Conservation (phyloP, 1,140 invertebrate species). For the Pararge aegeria region DNA sequence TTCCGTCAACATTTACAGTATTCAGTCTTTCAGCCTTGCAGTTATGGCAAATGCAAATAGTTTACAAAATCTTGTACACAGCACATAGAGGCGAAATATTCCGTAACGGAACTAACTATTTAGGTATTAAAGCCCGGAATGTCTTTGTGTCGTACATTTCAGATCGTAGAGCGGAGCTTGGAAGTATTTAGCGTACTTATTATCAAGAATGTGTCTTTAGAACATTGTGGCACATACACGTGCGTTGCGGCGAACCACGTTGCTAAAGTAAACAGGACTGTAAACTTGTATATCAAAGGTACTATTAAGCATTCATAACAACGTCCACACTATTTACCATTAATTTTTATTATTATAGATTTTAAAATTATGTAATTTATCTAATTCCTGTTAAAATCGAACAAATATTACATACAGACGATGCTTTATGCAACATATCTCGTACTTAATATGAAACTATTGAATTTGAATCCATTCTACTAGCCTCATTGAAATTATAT, state of each 20-base stretch:
- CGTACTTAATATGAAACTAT: no score
- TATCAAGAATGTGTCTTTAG: slow-evolving; percentile 88
- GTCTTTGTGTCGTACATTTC: slow-evolving; percentile 27
- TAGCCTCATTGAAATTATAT: no score
- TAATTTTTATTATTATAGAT: no score
- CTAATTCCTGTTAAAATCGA: no score
- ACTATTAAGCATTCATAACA: no score
- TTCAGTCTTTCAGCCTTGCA: no score
- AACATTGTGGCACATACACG: slow-evolving; percentile 92
- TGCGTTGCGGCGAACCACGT: slow-evolving; percentile 93
- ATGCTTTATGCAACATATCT: no score
- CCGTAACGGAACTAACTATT: slow-evolving; percentile 21
- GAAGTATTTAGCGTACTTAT: slow-evolving; percentile 88
- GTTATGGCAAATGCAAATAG: neutral
- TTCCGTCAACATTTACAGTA: no score
- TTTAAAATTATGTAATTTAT: no score
- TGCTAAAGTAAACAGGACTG: slow-evolving; percentile 90
- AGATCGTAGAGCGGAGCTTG: slow-evolving; percentile 81
- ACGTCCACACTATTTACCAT: no score
- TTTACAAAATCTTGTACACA: slow-evolving; percentile 12
- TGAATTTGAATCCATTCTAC: no score
- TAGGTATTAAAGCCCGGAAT: slow-evolving; percentile 26
- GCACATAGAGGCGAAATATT: slow-evolving; percentile 11
- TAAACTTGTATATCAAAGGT: slow-evolving; percentile 92
- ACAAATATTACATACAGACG: no score